Base-by-base conservation (phyloP, 2,888 invertebrate species). In the Andricus quercusramuli region DNA sequence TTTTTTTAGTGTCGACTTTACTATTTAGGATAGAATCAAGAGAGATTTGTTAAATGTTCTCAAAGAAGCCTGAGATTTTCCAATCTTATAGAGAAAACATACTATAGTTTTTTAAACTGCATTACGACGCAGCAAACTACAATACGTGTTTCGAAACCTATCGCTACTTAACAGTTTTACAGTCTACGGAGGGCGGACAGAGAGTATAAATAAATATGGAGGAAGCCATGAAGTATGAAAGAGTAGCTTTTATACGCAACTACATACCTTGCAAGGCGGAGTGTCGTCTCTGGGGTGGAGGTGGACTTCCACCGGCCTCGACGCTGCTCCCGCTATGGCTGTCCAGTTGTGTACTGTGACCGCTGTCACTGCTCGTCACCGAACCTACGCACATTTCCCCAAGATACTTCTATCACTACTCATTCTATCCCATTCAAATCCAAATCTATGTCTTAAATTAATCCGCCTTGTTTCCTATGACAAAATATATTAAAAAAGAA, bases 361-460 rank as follows among this genome's bases (percentile, higher is more conserved):
- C 97, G 91, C 97, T 97, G 94, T 97, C 98, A 93, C 97, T 98
- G 90, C 98, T 98, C 88, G 98, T 97, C 90, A 97, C 97, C 88
- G 98, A 97, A 93, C 97, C 97, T 92, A 93, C 90, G 87, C 91
- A 93, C 89, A 91, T 89, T 88, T 88, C 88, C 90, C 90, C 89
- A 91, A 91, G 87, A 91, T 88, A 91, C 89, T 89, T 91, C 92
- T 89, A 91, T 92, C 90, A 91, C 91, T 90, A 90, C 89, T 86
- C 87, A 86, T 90, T 87, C 88, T 86, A 78, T 79, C 84, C 79
- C 84, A 44, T 78, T 79, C 74, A 44, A 78, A 77, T 79, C 51
- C 51, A 51, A 62, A 15, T 67, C 47, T 17, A 47, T 22, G 17
- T 64, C 25, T 64, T 29, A 68, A 41, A 15, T n/a, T 29, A 56